phyloP scores from a whole-genome alignment of 2,888 invertebrate genomes.

The Pandemis heparana region DNA sequence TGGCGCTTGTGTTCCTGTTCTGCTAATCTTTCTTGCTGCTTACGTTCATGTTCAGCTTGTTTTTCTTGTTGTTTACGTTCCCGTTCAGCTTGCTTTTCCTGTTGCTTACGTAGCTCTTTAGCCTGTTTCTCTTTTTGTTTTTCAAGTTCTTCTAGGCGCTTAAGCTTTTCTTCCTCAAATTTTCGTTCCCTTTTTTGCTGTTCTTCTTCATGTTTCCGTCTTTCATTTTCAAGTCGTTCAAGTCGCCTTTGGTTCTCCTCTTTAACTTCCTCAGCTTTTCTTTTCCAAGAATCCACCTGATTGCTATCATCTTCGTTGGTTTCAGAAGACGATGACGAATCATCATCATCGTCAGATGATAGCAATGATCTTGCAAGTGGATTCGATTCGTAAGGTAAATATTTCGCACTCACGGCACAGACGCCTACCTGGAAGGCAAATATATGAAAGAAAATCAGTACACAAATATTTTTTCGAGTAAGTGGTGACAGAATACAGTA shows the following conservation, averaged over 20 bases:
- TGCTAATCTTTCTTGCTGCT: conserved; percentile 54
- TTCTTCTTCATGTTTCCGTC: conserved; percentile 52
- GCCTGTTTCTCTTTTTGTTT: conserved; percentile 54
- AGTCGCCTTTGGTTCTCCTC: conserved; percentile 58
- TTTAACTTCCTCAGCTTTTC: conserved; percentile 52
- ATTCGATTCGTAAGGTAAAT: conserved; percentile 68
- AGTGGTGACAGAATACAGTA: neutral
- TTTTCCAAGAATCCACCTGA: conserved; percentile 51
- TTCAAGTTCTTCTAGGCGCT: conserved; percentile 49
- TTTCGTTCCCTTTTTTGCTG: conserved; percentile 54
- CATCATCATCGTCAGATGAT: conserved; percentile 50
- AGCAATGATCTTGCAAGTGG: conserved; percentile 47
- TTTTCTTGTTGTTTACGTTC: conserved; percentile 57
- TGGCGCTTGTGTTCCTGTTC: conserved; percentile 55
- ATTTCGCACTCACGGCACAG: conserved; percentile 75
- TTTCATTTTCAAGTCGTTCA: conserved; percentile 57
- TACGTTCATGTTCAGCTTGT: conserved; percentile 54
- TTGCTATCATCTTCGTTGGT: conserved; percentile 50
- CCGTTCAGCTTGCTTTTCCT: conserved; percentile 56
- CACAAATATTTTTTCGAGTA: neutral
- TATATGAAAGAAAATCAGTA: neutral
- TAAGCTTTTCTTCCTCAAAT: conserved; percentile 49
- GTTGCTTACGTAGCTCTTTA: conserved; percentile 54
- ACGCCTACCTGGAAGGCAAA: conserved; percentile 70
- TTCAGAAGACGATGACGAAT: conserved; percentile 48